phyloP scores from a whole-genome alignment of 2,113 vertebrate species.

The Copsychus sechellarum region DNA sequence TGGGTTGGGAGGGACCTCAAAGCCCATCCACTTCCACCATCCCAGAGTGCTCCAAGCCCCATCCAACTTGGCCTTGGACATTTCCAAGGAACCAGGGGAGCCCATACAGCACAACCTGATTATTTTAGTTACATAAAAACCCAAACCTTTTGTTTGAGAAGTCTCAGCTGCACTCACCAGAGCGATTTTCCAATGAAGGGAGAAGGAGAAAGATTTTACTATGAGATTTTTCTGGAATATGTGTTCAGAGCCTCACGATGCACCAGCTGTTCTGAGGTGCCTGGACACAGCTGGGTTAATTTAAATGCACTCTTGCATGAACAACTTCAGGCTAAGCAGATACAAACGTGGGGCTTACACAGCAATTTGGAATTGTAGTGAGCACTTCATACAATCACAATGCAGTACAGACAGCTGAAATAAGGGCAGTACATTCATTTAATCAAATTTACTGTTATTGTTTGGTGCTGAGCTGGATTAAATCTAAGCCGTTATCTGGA shows the following conservation, averaged over 20 bases:
- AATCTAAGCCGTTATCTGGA: constrained; percentile 33
- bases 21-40: not conserved
- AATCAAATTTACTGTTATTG: not conserved
- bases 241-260: rapidly evolving
- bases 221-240: not conserved
- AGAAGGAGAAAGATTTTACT: not conserved
- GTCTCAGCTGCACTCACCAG: not conserved
- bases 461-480: constrained; percentile 23
- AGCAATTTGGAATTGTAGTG: not conserved
- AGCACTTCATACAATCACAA: not conserved
- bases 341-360: not conserved
- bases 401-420: not conserved
- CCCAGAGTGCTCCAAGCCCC: not conserved
- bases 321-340: not conserved
- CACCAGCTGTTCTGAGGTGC: not conserved
- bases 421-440: not conserved
- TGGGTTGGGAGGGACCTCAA: not conserved
- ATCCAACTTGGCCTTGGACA: not conserved
- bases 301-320: not conserved
- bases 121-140: not conserved
- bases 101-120: not conserved
- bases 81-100: not conserved
- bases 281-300: not conserved
- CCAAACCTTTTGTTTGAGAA: not conserved
- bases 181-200: not conserved